Conservation (phyloP, 2,797 vertebrate species). For the Rhynchotus rufescens region DNA sequence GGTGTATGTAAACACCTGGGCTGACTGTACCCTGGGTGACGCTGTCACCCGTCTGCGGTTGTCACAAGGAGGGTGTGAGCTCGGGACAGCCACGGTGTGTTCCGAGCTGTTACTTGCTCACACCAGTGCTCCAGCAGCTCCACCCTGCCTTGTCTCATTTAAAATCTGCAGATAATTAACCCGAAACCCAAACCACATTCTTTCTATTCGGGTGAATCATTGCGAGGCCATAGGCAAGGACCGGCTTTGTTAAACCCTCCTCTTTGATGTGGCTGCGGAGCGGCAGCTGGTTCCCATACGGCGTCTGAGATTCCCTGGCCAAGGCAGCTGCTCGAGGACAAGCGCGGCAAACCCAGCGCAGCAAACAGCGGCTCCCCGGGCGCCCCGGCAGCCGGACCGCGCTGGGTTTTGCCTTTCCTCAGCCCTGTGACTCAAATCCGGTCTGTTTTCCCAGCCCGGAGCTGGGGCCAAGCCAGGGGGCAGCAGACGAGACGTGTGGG, state of each 20-base stretch:
- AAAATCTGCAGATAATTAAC: constrained; percentile 61
- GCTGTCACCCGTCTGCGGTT: background rate
- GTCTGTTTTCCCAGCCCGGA: background rate
- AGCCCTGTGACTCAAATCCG: constrained; percentile 12
- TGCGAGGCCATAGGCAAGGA: constrained; percentile 31
- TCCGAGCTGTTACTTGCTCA: constrained; percentile 13
- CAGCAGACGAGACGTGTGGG: no score
- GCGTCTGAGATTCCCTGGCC: background rate
- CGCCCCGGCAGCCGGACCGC: background rate
- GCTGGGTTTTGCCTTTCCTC: constrained; percentile 15
- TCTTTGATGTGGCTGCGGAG: constrained; percentile 57
- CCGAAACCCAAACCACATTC: constrained; percentile 66
- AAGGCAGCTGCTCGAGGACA: constrained; percentile 35
- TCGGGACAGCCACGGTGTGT: background rate
- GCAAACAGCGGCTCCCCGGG: background rate
- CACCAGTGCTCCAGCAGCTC: constrained; percentile 4
- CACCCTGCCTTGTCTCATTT: constrained; percentile 52
- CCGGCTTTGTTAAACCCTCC: constrained; percentile 51
- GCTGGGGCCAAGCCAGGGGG: background rate
- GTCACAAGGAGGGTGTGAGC: background rate
- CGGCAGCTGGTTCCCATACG: constrained; percentile 29
- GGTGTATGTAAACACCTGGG: background rate
- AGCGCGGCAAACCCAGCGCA: background rate
- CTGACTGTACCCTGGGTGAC: background rate
- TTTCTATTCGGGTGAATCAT: constrained; percentile 27